Evolutionary conservation across 2,888 invertebrate genomes (phyloP).

Genomic region (Dilophus febrilis): DNA sequence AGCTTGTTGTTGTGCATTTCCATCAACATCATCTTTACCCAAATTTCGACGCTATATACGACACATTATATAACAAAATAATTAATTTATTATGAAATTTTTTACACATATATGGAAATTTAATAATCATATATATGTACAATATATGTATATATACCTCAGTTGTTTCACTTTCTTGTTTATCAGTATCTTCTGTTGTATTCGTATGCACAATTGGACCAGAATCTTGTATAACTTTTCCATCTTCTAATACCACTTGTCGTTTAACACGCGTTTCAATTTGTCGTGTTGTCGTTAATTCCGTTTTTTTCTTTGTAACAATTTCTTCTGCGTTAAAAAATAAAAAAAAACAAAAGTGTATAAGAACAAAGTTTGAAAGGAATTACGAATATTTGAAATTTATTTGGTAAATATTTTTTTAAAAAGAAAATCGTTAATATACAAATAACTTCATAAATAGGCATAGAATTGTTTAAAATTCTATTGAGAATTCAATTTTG

Average conservation of each 20-base stretch:
- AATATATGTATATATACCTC: slow-evolving; percentile 37
- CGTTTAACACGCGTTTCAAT: slow-evolving; percentile 82
- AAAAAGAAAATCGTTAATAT: too few species aligned
- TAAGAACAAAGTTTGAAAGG: too few species aligned
- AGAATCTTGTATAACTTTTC: slow-evolving; percentile 73
- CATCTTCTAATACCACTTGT: slow-evolving; percentile 78
- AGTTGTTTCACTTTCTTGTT: slow-evolving; percentile 74
- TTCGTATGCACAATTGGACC: slow-evolving; percentile 83
- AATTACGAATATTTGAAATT: too few species aligned
- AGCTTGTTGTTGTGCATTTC: slow-evolving; percentile 10
- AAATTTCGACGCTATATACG: slow-evolving; percentile 31
- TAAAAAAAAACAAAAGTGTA: background rate
- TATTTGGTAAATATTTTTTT: too few species aligned
- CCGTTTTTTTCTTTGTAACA: slow-evolving; percentile 79
- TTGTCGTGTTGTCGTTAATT: slow-evolving; percentile 76
- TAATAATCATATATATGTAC: background rate
- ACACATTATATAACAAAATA: slow-evolving; percentile 18
- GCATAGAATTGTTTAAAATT: too few species aligned
- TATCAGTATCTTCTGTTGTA: slow-evolving; percentile 79
- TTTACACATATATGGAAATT: too few species aligned
- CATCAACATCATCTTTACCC: slow-evolving; percentile 25
- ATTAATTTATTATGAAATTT: background rate
- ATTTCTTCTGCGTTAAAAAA: slow-evolving; percentile 70
- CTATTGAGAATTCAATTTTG: too few species aligned
- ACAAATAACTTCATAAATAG: too few species aligned